phyloP scores from a whole-genome alignment of 2,797 vertebrate genomes.

The Pangasius mekongensis region DNA sequence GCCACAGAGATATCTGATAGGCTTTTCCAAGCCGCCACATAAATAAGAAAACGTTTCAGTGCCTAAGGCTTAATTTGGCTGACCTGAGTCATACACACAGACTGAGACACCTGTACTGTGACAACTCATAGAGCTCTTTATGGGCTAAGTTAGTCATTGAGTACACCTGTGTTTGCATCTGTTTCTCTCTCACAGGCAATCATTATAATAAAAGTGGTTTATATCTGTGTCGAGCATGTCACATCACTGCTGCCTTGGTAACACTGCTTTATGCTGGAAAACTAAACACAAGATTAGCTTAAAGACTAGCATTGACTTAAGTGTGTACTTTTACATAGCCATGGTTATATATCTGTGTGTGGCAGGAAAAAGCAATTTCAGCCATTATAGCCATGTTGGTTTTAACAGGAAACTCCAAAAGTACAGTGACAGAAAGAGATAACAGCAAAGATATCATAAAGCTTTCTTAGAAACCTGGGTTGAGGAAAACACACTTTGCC shows the following conservation, averaged over 20 bases:
- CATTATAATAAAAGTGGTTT: constrained; percentile 14
- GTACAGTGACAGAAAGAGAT: constrained; percentile 24
- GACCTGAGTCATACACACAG: not conserved
- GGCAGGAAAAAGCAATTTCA: not conserved
- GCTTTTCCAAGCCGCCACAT: not conserved
- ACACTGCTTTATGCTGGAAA: not conserved
- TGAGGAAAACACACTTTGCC: constrained; percentile 28
- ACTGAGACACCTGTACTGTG: constrained; percentile 19
- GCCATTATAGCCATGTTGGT: not conserved
- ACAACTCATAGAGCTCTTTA: not conserved
- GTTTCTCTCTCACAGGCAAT: not conserved
- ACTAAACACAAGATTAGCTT: not conserved
- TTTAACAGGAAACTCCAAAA: constrained; percentile 1
- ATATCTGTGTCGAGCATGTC: not conserved
- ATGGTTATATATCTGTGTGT: not conserved
- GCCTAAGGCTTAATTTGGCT: not conserved
- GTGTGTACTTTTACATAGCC: not conserved
- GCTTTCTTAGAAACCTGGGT: not conserved
- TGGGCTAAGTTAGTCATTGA: not conserved
- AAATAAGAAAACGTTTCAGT: not conserved
- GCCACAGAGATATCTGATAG: not conserved
- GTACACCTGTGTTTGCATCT: constrained; percentile 18
- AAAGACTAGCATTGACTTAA: not conserved
- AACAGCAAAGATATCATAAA: not conserved
- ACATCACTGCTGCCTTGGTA: constrained; percentile 4